Evolutionary conservation across 2,113 vertebrate genomes (phyloP).

Genomic region (Eubucco bourcierii): DNA sequence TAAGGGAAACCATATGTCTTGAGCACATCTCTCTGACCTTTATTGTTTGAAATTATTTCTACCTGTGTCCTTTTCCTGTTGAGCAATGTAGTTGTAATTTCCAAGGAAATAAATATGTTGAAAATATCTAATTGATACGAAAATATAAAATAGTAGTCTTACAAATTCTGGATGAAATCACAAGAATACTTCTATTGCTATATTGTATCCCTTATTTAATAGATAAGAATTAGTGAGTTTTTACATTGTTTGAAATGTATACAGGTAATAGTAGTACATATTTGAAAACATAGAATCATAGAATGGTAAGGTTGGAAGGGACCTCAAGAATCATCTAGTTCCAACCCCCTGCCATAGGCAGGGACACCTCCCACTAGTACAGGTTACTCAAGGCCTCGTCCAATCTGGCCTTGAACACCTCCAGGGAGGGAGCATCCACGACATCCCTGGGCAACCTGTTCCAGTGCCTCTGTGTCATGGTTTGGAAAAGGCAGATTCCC

Average conservation of each 20-base stretch:
- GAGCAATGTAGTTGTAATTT: background rate
- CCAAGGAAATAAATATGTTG: background rate
- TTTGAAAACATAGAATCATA: background rate
- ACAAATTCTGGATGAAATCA: background rate
- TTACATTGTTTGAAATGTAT: background rate
- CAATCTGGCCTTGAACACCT: too few species aligned
- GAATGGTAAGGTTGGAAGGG: too few species aligned
- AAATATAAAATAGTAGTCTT: background rate
- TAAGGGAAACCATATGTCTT: background rate
- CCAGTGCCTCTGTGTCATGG: background rate
- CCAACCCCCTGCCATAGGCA: too few species aligned
- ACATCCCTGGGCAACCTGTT: too few species aligned
- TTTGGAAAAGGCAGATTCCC: background rate
- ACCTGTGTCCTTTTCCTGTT: background rate
- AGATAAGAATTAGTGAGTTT: background rate
- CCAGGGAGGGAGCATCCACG: too few species aligned
- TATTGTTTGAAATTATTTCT: slow-evolving; percentile 1
- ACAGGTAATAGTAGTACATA: background rate
- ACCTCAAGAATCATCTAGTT: too few species aligned
- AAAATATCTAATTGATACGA: background rate
- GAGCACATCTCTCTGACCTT: background rate
- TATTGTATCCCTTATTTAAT: background rate
- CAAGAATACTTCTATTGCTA: background rate
- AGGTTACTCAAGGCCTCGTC: too few species aligned
- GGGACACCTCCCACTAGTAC: too few species aligned